Conservation (phyloP, 2,888 invertebrate genomes). For the Eulithis testata region DNA sequence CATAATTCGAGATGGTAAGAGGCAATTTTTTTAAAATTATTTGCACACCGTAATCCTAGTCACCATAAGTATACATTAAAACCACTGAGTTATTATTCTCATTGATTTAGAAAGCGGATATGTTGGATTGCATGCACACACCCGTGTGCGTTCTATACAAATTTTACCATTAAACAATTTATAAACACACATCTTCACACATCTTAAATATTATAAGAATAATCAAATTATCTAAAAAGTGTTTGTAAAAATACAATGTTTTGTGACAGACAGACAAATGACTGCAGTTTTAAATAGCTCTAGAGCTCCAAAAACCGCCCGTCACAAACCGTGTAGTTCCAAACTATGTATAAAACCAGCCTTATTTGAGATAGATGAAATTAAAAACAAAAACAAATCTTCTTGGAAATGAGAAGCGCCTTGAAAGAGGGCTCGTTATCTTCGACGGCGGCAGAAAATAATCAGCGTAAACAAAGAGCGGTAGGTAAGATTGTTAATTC, state of each 20-base stretch:
- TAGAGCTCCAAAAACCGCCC: neutral
- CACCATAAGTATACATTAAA: too few relatives aligned
- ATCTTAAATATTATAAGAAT: too few relatives aligned
- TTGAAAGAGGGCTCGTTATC: constrained; percentile 68
- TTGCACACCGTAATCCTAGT: too few relatives aligned
- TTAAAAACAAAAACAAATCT: constrained; percentile 65
- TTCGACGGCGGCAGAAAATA: constrained; percentile 65
- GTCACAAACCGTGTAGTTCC: neutral
- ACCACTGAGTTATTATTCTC: too few relatives aligned
- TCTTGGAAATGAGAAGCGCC: constrained; percentile 67
- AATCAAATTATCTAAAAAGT: too few relatives aligned
- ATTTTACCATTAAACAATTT: too few relatives aligned
- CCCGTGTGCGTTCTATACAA: too few relatives aligned
- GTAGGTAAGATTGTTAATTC: constrained; percentile 53
- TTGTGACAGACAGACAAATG: too few relatives aligned
- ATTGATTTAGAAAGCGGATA: too few relatives aligned
- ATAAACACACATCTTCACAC: too few relatives aligned
- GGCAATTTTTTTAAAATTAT: constrained; percentile 29
- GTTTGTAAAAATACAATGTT: too few relatives aligned
- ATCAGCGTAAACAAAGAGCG: constrained; percentile 64
- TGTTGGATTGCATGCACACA: too few relatives aligned
- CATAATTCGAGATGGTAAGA: constrained; percentile 34
- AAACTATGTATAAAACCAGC: constrained; percentile 12
- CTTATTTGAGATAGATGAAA: constrained; percentile 51
- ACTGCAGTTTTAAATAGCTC: neutral